Base-by-base conservation (phyloP, 2,888 invertebrate genomes). In the Rhaphigaster nebulosa region DNA sequence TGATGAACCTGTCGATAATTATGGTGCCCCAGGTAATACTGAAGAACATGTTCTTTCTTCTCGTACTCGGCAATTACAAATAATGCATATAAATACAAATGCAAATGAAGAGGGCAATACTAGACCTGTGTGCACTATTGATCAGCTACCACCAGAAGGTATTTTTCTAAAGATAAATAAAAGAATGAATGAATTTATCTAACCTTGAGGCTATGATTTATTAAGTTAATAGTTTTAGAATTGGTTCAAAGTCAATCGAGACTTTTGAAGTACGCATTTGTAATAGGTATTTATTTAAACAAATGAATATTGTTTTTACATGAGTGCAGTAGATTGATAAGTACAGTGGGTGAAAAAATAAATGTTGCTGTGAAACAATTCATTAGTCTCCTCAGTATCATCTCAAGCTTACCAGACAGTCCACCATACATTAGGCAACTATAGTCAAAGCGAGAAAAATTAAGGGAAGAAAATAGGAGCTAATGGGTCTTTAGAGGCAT, bases 1-100 rank as follows among this genome's bases (percentile, higher is more conserved):
- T 93, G 99, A 99, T 93, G 98, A 99, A 93, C 98, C 98, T 0
- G 96, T 96, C 70, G 97, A 97, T 93, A 93, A 90, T 90, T 89
- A 84, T 65, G 45, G 70, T 54, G 52, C 60, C 38, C 87, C 87
- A 45, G 88, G 70, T 38, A 89, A 70, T 56, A 87, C 80, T 52
- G 92, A 92, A 80, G 92, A 93, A 91, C 92, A 92, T 13, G 93
- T 92, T 89, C 92, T 92, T 34, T 41, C 91, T 26, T 91, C 91
- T 56, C 90, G 94, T 10, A 94, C 95, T 0, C 94, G 95, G 92
- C 84, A 84, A 8, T 93, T 97, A 90, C 97, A 97, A 34, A 96
- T 96, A 90, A 97, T 97, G 95, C 96, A 96, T 96, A 92, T 87
- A 15, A 41, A 65, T 23, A 45, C 87, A 26, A 65, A 45, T 50